Evolutionary conservation across 2,888 invertebrate genomes (phyloP).

Genomic region (Sinhomidia bicolor): DNA sequence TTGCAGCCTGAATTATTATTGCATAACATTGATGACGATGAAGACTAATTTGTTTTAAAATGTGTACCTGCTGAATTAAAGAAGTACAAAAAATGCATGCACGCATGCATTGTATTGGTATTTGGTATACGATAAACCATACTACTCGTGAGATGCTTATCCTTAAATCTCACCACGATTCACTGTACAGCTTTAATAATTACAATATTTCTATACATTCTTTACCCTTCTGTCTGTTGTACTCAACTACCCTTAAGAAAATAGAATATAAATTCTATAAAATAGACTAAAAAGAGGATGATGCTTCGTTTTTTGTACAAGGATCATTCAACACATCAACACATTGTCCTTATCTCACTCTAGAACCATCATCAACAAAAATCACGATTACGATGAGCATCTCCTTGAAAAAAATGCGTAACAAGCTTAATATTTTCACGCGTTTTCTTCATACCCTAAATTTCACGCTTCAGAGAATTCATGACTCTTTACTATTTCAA

Average conservation of each 20-base stretch:
- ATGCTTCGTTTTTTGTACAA: slow-evolving; percentile 15
- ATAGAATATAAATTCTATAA: not conserved
- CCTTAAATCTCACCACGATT: slow-evolving; percentile 37
- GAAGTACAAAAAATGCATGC: not conserved
- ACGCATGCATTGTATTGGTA: no score
- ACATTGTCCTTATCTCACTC: slow-evolving; percentile 4
- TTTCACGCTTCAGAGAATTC: slow-evolving; percentile 59
- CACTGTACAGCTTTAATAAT: slow-evolving; percentile 7
- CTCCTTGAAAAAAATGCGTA: slow-evolving; percentile 47
- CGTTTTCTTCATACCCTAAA: slow-evolving; percentile 55
- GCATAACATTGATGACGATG: slow-evolving; percentile 26
- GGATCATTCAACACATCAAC: slow-evolving; percentile 29
- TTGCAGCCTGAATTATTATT: no score
- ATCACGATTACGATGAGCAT: slow-evolving; percentile 38
- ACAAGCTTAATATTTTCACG: slow-evolving; percentile 34
- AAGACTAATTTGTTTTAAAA: slow-evolving; percentile 29
- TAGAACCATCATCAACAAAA: not conserved
- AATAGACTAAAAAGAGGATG: no score
- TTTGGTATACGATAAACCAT: no score
- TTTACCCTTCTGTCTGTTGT: not conserved
- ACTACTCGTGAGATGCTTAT: slow-evolving; percentile 45
- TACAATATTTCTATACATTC: not conserved
- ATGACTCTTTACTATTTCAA: slow-evolving; percentile 26
- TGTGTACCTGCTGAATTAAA: not conserved
- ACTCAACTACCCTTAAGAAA: no score